A percentile compares a stretch with the other conserved stretches of the same genome.
Evolutionary conservation across 2,797 vertebrate genomes (phyloP).

Genomic region (Otus scops): DNA sequence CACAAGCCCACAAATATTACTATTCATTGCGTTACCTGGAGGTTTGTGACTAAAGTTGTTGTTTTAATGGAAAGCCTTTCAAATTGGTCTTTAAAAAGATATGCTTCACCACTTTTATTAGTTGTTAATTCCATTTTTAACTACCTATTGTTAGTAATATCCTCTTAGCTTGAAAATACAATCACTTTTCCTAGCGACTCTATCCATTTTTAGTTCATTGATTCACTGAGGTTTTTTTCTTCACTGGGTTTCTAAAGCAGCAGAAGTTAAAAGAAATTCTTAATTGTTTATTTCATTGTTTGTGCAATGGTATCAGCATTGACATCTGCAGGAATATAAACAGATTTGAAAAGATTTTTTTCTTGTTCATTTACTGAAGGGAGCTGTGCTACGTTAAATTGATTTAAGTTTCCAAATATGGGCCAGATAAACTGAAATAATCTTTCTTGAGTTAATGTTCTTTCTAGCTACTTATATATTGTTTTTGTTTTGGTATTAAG

Average conservation of each 20-base stretch:
- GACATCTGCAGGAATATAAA: constrained; percentile 61
- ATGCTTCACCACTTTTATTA: constrained; percentile 49
- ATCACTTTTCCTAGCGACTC: neutral
- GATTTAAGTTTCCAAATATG: constrained; percentile 1
- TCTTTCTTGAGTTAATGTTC: neutral
- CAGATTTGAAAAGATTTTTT: constrained; percentile 48
- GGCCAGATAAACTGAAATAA: constrained; percentile 18
- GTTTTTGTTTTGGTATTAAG: neutral
- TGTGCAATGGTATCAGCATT: constrained; percentile 56
- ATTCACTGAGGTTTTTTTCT: constrained; percentile 22
- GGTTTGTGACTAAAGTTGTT: neutral
- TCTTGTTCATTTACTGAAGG: neutral
- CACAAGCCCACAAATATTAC: neutral
- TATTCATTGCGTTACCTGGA: neutral
- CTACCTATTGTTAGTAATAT: constrained; percentile 61
- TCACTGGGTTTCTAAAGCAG: constrained; percentile 57
- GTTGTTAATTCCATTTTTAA: constrained; percentile 65
- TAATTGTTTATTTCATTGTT: constrained; percentile 74
- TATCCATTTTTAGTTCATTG: constrained; percentile 47
- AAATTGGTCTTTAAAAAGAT: constrained; percentile 37
- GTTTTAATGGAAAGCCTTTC: constrained; percentile 47
- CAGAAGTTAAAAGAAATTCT: constrained; percentile 63
- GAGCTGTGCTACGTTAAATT: neutral
- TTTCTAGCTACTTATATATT: neutral
- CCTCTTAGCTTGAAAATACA: constrained; percentile 47